phyloP scores from a whole-genome alignment of 64 coral and sea anemone species.

The Platygyra sinensis region DNA sequence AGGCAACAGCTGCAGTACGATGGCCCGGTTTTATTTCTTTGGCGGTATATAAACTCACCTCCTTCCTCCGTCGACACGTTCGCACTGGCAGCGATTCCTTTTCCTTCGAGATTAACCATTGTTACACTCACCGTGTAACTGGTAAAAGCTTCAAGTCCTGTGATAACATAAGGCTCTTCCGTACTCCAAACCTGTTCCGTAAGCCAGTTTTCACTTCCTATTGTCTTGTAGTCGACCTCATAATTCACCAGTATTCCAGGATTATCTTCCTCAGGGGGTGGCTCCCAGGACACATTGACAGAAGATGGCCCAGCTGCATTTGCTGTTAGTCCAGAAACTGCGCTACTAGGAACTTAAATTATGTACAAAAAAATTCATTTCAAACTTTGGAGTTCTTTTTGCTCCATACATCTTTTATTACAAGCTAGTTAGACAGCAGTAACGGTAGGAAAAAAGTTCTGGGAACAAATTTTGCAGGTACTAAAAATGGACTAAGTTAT shows the following conservation, averaged over 20 bases:
- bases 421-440: background rate
- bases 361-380: too few relatives aligned
- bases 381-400: too few relatives aligned
- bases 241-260: background rate
- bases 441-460: background rate
- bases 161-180: background rate
- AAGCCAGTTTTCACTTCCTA: background rate
- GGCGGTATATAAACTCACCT: background rate
- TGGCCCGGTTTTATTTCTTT: background rate
- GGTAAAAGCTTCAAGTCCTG: slow-evolving; percentile 12
- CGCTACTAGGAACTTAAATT: background rate
- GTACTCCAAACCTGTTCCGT: background rate
- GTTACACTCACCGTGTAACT: background rate
- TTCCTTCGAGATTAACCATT: background rate
- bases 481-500: too few relatives aligned
- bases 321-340: background rate
- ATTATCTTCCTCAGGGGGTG: background rate
- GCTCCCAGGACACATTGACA: background rate
- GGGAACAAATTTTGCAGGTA: too few relatives aligned
- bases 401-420: too few relatives aligned
- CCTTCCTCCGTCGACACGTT: background rate
- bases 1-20: too few relatives aligned
- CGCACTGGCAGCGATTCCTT: background rate
- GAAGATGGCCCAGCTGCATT: background rate
- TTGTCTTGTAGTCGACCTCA: background rate